Conservation (phyloP, 2,797 vertebrate species). For the Eptatretus atami region DNA sequence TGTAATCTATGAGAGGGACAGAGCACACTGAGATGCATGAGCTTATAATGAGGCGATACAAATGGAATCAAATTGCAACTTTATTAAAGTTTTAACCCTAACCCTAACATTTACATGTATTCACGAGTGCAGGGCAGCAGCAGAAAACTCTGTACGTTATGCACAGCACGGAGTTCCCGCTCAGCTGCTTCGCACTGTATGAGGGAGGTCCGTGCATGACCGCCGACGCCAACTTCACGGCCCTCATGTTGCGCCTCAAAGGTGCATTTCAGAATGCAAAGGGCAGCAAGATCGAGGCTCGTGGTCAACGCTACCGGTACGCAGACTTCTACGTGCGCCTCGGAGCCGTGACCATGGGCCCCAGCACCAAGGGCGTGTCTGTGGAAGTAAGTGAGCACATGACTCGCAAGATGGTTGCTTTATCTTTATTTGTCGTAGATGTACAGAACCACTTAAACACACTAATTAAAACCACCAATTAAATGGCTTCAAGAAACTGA, state of each 20-base stretch:
- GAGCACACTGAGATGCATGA: no score
- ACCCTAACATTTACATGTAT: neutral
- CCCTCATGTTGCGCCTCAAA: conserved; percentile 83
- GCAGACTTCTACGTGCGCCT: conserved; percentile 82
- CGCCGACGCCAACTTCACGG: conserved; percentile 64
- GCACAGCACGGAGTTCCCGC: conserved; percentile 71
- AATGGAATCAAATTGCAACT: neutral
- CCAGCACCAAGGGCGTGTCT: conserved; percentile 61
- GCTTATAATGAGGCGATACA: no score
- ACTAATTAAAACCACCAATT: no score
- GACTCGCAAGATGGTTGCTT: no score
- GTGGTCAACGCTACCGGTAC: conserved; percentile 61
- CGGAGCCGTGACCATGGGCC: conserved; percentile 63
- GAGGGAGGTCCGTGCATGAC: conserved; percentile 59
- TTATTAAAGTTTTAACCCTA: neutral
- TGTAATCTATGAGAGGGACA: no score
- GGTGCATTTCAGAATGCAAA: conserved; percentile 94
- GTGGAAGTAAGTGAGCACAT: conserved; percentile 34
- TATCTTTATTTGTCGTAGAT: no score
- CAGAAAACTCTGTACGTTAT: conserved; percentile 79
- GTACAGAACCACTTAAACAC: no score
- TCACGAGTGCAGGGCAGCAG: conserved; percentile 31
- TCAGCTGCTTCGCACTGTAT: conserved; percentile 67
- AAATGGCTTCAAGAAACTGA: no score
- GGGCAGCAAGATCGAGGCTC: conserved; percentile 75